These are phyloP conservation scores for Orchestes rusci DNA, from an alignment of 2,888 invertebrate genomes.

Conservation along the genomic window DNA sequence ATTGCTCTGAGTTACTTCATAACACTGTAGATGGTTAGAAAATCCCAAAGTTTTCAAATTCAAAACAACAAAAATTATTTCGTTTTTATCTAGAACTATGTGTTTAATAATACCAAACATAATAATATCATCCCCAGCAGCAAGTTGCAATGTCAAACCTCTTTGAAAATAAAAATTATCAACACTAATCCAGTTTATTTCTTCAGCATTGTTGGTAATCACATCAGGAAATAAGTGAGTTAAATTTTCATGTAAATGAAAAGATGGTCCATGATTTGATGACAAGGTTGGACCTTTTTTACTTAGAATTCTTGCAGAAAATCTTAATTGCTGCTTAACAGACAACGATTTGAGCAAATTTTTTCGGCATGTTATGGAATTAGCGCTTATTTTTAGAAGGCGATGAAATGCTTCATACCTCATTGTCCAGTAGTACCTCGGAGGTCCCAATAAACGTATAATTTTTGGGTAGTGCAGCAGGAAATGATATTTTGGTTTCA, in stretches of 20 bases:
- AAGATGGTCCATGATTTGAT: not conserved
- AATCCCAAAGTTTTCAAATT: slow-evolving; percentile 1
- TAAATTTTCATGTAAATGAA: not conserved
- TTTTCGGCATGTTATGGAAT: slow-evolving; percentile 1
- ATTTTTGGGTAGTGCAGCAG: not conserved
- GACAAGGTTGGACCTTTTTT: slow-evolving; percentile 6
- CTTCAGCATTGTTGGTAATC: not conserved
- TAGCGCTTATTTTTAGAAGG: slow-evolving; percentile 9
- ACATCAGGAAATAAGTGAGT: not conserved
- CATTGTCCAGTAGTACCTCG: not conserved
- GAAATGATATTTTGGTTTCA: not conserved
- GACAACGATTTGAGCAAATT: slow-evolving; percentile 7
- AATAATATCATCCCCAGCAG: not conserved
- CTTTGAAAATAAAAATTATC: not conserved
- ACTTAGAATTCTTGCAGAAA: slow-evolving; percentile 1
- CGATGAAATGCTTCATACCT: not conserved
- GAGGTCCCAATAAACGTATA: not conserved
- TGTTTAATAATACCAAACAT: slow-evolving; percentile 1
- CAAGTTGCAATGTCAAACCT: not conserved
- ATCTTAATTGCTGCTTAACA: slow-evolving; percentile 8
- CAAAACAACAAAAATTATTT: no score
- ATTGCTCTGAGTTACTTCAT: not conserved
- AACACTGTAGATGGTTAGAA: slow-evolving; percentile 2
- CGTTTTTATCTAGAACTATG: no score
- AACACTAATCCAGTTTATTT: not conserved